Base-by-base conservation (phyloP, 2,113 vertebrate genomes). In the Lanius ludovicianus region DNA sequence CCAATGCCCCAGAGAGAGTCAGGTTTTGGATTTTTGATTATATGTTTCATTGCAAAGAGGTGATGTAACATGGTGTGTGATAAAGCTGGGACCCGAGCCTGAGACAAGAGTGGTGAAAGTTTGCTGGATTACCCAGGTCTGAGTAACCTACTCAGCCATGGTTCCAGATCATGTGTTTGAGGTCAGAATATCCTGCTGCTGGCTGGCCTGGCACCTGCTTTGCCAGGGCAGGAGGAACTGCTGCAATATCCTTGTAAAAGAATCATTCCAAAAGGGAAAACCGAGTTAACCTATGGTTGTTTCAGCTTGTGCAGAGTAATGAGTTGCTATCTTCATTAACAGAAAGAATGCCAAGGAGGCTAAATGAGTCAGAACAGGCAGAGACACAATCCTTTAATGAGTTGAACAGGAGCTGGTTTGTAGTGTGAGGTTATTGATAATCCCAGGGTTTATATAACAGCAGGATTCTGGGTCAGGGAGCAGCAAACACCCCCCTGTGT, bases 361-460 rank as follows among this genome's bases (percentile, higher is more conserved):
- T 90, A 85, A 96, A 90, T 96, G 93, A 97, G 87, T 95, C 85
- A 97, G 88, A 92, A 96, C 91, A 93, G 97, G 96, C 95, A 97
- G 91, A 97, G 92, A 96, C 81, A 88, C 41, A 89, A 79, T 93
- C 96, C 97, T 91, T 96, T 78, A 95, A 97, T 96, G 92, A 96
- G 77, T 24, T 63, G 88, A 94, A 93, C 92, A 95, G 95, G 92
- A 96, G 87, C 75, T 97, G 94, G 95, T 92, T 94, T 97, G 96
- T 97, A 95, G 94, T 69, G 94, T 91, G 92, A 95, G 88, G 96
- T 93, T 96, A 94, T 96, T 94, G 92, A 90, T 98, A 97, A 98
- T 97, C 93, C 93, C 67, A 35, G 71, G 78, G 89, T 96, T 98
- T 98, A 88, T 97, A 55, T 96, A 95, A 96, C 89, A 95, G 93